Percentiles rank a stretch among this genome's conserved stretches.
phyloP scores from a whole-genome alignment of 2,113 vertebrate genomes.

The Smithornis capensis region DNA sequence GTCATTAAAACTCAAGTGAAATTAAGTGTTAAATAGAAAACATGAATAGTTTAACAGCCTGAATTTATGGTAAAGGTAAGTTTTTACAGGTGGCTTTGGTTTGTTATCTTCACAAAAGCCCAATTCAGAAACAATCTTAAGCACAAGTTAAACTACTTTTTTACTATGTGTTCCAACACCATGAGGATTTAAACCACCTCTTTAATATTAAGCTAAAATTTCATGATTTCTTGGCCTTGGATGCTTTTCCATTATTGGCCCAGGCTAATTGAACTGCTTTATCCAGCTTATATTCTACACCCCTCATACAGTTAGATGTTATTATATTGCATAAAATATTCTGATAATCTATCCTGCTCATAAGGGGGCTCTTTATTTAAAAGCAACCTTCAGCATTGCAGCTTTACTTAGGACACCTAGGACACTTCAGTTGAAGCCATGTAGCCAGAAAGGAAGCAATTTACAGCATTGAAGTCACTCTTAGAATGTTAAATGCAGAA shows the following conservation, averaged over 20 bases:
- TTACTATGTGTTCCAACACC: neutral
- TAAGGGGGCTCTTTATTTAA: neutral
- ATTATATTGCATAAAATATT: neutral
- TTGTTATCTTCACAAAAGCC: neutral
- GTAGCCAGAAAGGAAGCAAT: neutral
- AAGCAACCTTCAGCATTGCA: neutral
- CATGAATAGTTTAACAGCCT: neutral
- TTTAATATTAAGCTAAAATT: neutral
- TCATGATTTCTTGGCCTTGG: neutral
- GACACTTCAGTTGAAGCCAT: neutral
- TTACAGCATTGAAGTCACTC: neutral
- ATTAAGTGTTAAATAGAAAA: constrained; percentile 30
- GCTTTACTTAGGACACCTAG: neutral
- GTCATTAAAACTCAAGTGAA: constrained; percentile 26
- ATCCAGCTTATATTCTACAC: neutral
- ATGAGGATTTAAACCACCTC: neutral
- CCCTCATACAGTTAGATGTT: neutral
- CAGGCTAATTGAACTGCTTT: neutral
- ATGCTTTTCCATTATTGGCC: neutral
- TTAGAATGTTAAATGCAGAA: constrained; percentile 1
- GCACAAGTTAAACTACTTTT: neutral
- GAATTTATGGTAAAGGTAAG: neutral
- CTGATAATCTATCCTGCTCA: neutral
- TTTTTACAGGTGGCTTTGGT: neutral
- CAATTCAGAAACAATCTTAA: neutral